Percentiles rank a stretch among this genome's conserved stretches.
These are phyloP conservation scores for Chaetops frenatus DNA, from an alignment of 2,113 vertebrate genomes.

Conservation along the genomic window DNA sequence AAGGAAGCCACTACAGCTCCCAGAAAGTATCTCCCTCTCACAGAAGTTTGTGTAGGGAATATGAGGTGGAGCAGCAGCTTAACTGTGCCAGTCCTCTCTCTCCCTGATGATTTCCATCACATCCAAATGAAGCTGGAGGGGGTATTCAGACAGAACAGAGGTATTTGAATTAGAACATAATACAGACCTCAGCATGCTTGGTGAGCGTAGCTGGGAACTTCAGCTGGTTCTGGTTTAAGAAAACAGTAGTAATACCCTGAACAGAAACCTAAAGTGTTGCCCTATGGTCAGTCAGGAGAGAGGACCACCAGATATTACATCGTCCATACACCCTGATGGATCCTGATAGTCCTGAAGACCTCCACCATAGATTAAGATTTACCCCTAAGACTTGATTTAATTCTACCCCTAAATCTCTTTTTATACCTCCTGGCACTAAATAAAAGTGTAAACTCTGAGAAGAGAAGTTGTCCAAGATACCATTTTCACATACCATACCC, in stretches of 20 bases:
- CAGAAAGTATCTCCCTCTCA: neutral
- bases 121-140: neutral
- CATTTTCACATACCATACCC: neutral
- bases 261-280: neutral
- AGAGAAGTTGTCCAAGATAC: neutral
- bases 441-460: neutral
- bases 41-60: fast-evolving
- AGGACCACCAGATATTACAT: neutral
- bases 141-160: neutral
- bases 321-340: neutral
- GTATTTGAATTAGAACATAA: neutral
- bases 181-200: neutral
- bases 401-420: neutral
- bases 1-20: neutral
- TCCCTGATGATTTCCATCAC: neutral
- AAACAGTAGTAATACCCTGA: neutral
- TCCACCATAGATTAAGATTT: neutral
- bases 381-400: neutral
- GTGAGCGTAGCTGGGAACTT: neutral
- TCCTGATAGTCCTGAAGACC: neutral
- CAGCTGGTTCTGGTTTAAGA: neutral
- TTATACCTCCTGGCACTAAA: neutral
- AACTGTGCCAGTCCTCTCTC: neutral
- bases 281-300: neutral
- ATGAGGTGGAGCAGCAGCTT: neutral